A percentile compares a stretch with the other conserved stretches of the same genome.
These are phyloP conservation scores for Enteromius paludinosus DNA, from an alignment of 2,797 vertebrate genomes.

Conservation along the genomic window DNA sequence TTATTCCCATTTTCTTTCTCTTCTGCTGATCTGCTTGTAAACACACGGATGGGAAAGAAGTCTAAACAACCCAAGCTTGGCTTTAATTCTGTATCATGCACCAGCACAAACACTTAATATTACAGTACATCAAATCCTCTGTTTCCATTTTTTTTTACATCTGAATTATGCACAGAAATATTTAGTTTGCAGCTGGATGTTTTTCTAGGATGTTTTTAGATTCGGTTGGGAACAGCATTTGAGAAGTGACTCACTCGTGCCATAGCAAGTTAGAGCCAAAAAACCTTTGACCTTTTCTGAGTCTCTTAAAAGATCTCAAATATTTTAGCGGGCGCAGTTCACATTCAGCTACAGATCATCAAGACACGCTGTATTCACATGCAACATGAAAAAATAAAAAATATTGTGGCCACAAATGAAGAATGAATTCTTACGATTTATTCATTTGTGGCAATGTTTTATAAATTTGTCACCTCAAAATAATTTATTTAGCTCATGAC, in stretches of 20 bases:
- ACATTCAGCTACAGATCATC: constrained; percentile 35
- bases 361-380: constrained; percentile 6
- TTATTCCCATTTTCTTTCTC: background rate
- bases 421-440: background rate
- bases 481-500: background rate
- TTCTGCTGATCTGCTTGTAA: constrained; percentile 4
- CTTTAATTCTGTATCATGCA: constrained; percentile 20
- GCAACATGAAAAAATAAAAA: background rate
- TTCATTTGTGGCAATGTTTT: background rate
- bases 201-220: constrained; percentile 50
- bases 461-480: background rate
- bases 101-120: constrained; percentile 45
- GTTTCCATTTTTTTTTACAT: constrained; percentile 25
- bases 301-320: constrained; percentile 72
- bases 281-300: constrained; percentile 72
- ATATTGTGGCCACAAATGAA: background rate
- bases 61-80: constrained; percentile 51
- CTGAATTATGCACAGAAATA: constrained; percentile 41
- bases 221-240: constrained; percentile 60
- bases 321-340: constrained; percentile 73
- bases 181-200: constrained; percentile 47
- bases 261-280: constrained; percentile 68
- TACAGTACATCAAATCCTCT: constrained; percentile 10
- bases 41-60: constrained; percentile 49
- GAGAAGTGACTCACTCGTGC: constrained; percentile 73